Evolutionary conservation across 2,888 invertebrate species (phyloP).

Genomic region (Pseudococcus viburni): DNA sequence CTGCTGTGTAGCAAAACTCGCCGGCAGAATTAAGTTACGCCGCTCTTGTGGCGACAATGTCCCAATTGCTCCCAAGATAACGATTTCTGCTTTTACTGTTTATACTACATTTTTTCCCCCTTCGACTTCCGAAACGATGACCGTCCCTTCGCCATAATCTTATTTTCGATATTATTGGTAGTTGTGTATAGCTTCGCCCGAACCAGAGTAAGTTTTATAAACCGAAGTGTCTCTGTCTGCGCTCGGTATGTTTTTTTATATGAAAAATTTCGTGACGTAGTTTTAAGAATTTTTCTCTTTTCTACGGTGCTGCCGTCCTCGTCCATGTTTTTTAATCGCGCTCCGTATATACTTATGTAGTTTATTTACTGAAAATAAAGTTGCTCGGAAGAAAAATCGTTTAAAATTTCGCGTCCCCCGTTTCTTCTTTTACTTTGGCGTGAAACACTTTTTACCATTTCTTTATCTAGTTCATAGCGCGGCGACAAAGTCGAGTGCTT

Average conservation of each 20-base stretch:
- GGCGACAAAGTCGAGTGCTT: constrained; percentile 20
- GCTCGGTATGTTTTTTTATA: constrained; percentile 35
- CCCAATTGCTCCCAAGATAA: constrained; percentile 58
- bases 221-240: background rate
- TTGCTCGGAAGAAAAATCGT: constrained; percentile 39
- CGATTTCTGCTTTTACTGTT: constrained; percentile 57
- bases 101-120: constrained; percentile 29
- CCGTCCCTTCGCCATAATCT: constrained; percentile 40
- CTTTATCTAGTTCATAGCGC: background rate
- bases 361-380: constrained; percentile 50
- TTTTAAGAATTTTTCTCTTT: background rate
- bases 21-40: constrained; percentile 46
- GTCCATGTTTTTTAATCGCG: constrained; percentile 38
- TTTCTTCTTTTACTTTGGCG: background rate
- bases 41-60: constrained; percentile 57
- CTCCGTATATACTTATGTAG: constrained; percentile 8
- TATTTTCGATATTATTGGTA: constrained; percentile 58
- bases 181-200: background rate
- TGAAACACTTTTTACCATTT: constrained; percentile 38
- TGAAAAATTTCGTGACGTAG: constrained; percentile 31
- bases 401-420: constrained; percentile 32
- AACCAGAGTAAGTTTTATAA: background rate
- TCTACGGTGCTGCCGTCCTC: background rate
- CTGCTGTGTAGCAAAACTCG: constrained; percentile 47
- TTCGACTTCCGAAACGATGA: constrained; percentile 38